A percentile compares a stretch with the other conserved stretches of the same genome.
phyloP scores from a whole-genome alignment of 64 coral and sea anemone genomes.

The Orbicella faveolata region DNA sequence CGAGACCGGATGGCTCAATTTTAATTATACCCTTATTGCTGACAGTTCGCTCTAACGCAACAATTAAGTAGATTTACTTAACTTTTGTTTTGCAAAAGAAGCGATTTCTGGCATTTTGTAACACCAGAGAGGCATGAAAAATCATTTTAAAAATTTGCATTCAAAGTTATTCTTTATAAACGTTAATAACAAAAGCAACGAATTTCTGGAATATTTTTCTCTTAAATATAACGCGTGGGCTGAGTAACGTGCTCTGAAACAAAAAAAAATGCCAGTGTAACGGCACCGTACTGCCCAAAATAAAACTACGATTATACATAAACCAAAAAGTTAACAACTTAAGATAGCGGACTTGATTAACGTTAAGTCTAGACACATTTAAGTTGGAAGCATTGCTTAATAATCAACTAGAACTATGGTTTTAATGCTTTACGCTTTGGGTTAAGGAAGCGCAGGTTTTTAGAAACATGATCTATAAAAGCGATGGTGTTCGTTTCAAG shows the following conservation, averaged over 20 bases:
- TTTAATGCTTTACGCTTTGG: too few species aligned
- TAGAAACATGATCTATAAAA: too few species aligned
- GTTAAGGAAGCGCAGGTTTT: too few species aligned
- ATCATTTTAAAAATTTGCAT: conserved; percentile 23
- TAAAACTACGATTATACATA: too few species aligned
- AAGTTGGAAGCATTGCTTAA: too few species aligned
- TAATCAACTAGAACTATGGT: too few species aligned
- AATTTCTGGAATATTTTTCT: conserved; percentile 32
- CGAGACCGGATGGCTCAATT: not conserved
- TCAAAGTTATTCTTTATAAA: not conserved
- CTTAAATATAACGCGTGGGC: not conserved
- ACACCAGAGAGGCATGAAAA: not conserved
- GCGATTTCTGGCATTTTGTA: conserved; percentile 18
- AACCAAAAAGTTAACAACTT: too few species aligned
- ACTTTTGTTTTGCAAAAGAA: conserved; percentile 17
- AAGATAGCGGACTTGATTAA: too few species aligned
- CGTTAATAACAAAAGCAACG: not conserved
- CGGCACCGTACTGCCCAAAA: not conserved
- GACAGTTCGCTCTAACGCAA: not conserved
- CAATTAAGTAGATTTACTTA: not conserved
- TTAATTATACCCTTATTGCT: not conserved
- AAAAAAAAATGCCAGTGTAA: not conserved
- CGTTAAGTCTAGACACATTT: too few species aligned
- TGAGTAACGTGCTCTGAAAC: not conserved
- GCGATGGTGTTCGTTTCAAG: not conserved